These are phyloP conservation scores for Lithobates sylvaticus DNA, from an alignment of 2,797 vertebrate genomes.

Conservation along the genomic window DNA sequence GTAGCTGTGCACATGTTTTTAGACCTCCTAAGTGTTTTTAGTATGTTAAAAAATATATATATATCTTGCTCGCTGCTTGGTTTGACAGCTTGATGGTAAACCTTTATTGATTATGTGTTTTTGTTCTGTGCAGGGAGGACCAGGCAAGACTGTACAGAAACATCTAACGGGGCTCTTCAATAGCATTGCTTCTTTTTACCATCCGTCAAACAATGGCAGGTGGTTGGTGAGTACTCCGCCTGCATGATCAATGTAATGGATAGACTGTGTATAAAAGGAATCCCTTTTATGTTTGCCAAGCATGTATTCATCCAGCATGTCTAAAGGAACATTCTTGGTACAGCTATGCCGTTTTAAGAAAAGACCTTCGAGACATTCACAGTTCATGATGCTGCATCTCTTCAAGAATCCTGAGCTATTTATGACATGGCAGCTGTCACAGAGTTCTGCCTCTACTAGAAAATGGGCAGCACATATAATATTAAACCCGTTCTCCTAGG, in stretches of 20 bases:
- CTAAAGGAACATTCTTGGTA: not conserved
- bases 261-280: not conserved
- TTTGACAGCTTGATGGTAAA: too few relatives aligned
- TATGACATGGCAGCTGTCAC: constrained; percentile 8
- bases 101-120: not conserved
- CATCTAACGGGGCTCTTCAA: constrained; percentile 95
- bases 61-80: too few relatives aligned
- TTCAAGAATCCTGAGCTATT: constrained; percentile 3
- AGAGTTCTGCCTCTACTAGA: constrained; percentile 31
- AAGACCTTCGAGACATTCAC: not conserved
- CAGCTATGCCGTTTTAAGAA: not conserved
- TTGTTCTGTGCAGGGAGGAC: constrained; percentile 86
- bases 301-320: not conserved
- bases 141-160: constrained; percentile 92
- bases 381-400: constrained; percentile 44
- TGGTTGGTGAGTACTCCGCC: constrained; percentile 89
- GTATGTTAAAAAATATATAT: too few relatives aligned
- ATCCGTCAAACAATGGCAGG: constrained; percentile 96
- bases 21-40: too few relatives aligned
- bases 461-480: constrained; percentile 1
- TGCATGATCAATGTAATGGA: not conserved
- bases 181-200: constrained; percentile 95
- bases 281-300: too few relatives aligned
- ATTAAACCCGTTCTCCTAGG: not conserved
- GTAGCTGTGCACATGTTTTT: too few relatives aligned